These are phyloP conservation scores for Trididemnum nubilum DNA, from an alignment of 23 tunicate species.

Conservation along the genomic window DNA sequence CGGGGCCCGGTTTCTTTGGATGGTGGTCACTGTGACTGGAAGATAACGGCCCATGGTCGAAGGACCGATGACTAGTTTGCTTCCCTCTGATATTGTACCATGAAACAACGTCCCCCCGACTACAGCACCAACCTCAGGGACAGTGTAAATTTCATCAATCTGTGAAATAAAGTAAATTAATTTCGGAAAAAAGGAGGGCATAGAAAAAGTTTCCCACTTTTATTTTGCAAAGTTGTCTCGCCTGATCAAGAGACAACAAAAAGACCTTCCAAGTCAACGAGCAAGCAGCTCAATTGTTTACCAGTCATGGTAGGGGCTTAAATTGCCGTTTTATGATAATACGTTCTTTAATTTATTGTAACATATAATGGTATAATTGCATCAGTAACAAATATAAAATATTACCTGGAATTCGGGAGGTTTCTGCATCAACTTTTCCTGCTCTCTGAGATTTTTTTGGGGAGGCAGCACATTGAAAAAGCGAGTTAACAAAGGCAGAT, in stretches of 20 bases:
- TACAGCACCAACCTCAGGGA: constrained; percentile 97
- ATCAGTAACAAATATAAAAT: no score
- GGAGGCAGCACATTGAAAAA: constrained; percentile 96
- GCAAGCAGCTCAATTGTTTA: no score
- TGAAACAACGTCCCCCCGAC: constrained; percentile 82
- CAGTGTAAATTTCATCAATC: constrained; percentile 90
- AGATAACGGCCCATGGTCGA: constrained; percentile 63
- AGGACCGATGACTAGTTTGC: constrained; percentile 85
- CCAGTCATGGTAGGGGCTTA: no score
- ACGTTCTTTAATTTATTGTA: no score
- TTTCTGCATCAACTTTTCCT: constrained; percentile 88
- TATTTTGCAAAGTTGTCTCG: no score
- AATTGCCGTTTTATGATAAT: no score
- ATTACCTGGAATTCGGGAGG: constrained; percentile 87
- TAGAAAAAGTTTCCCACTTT: no score
- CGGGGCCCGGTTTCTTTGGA: constrained; percentile 88
- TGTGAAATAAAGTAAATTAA: constrained; percentile 11
- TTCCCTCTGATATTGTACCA: constrained; percentile 64
- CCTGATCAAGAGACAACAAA: no score
- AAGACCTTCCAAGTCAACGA: no score
- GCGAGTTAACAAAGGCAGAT: constrained; percentile 63
- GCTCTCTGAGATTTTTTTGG: constrained; percentile 70
- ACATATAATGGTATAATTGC: no score
- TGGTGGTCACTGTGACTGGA: constrained; percentile 77
- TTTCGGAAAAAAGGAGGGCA: no score